These are phyloP conservation scores for Mesopsocus fuscifrons DNA, from an alignment of 2,888 invertebrate species.

Conservation along the genomic window DNA sequence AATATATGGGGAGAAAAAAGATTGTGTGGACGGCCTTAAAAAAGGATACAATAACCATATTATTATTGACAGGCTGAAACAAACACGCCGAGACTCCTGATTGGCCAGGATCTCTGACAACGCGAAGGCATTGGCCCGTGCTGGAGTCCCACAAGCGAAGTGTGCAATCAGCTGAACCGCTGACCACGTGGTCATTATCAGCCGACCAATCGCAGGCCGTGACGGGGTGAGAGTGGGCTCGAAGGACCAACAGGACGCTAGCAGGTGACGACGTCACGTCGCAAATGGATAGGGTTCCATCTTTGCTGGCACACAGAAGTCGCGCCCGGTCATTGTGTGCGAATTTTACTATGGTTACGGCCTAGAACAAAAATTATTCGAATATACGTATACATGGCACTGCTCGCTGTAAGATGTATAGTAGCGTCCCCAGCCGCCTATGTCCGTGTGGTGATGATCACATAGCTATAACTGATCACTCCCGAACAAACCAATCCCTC, in stretches of 20 bases:
- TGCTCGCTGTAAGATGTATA: too few species aligned
- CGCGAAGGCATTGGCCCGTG: slow-evolving; percentile 34
- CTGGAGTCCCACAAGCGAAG: slow-evolving; percentile 53
- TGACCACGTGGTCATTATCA: slow-evolving; percentile 65
- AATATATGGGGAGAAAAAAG: too few species aligned
- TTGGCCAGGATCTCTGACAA: slow-evolving; percentile 39
- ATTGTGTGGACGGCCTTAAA: too few species aligned
- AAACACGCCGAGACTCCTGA: slow-evolving; percentile 48
- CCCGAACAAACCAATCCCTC: too few species aligned
- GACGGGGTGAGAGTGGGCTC: slow-evolving; percentile 55
- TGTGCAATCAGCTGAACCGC: slow-evolving; percentile 52
- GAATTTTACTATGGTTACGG: slow-evolving; percentile 61
- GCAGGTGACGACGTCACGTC: slow-evolving; percentile 54
- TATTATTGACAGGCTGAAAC: slow-evolving; percentile 72
- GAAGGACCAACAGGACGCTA: slow-evolving; percentile 46
- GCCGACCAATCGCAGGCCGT: slow-evolving; percentile 74
- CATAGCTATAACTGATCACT: too few species aligned
- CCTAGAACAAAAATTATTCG: slow-evolving; percentile 23
- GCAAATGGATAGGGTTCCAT: slow-evolving; percentile 62
- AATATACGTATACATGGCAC: neutral
- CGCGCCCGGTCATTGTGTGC: slow-evolving; percentile 67
- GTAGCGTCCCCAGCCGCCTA: too few species aligned
- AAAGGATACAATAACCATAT: slow-evolving; percentile 67
- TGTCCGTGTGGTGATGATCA: too few species aligned
- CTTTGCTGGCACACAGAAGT: slow-evolving; percentile 60